A percentile compares a stretch with the other conserved stretches of the same genome.
Evolutionary conservation across 2,888 invertebrate genomes (phyloP).

Genomic region (Apodemia hepburni): DNA sequence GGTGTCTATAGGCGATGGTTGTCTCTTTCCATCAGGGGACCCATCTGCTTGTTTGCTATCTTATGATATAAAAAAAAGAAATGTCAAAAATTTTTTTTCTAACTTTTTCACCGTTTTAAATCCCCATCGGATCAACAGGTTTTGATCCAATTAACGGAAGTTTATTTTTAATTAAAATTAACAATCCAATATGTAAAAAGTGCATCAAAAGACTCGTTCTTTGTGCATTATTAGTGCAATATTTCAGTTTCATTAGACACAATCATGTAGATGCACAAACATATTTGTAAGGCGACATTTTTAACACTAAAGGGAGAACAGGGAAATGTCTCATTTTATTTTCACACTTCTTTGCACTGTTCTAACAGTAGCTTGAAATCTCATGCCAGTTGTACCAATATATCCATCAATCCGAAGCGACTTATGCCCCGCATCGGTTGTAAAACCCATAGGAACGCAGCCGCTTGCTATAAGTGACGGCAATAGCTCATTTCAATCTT

Average conservation of each 20-base stretch:
- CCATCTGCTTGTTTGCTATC: too few relatives aligned
- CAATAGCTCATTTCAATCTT: slow-evolving; percentile 87
- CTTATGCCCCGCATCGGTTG: slow-evolving; percentile 35
- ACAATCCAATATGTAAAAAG: not conserved
- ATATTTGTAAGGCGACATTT: not conserved
- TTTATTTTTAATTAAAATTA: too few relatives aligned
- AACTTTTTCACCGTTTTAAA: too few relatives aligned
- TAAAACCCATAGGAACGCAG: slow-evolving; percentile 39
- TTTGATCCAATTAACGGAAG: too few relatives aligned
- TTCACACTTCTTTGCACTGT: not conserved
- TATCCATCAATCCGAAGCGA: slow-evolving; percentile 15
- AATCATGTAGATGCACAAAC: not conserved
- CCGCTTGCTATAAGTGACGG: slow-evolving; percentile 35
- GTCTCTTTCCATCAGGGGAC: too few relatives aligned
- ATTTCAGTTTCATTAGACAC: not conserved
- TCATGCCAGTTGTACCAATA: not conserved
- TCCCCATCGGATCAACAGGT: too few relatives aligned
- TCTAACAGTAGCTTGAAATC: not conserved
- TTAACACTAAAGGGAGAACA: slow-evolving; percentile 1
- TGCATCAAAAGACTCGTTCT: not conserved
- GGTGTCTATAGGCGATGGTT: too few relatives aligned
- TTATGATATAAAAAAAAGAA: too few relatives aligned
- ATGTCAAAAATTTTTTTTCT: too few relatives aligned
- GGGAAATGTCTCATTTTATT: slow-evolving; percentile 12
- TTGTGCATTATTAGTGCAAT: not conserved